A percentile compares a stretch with the other conserved stretches of the same genome.
Conservation (phyloP, 2,888 invertebrate species). For the Lingula anatina region DNA sequence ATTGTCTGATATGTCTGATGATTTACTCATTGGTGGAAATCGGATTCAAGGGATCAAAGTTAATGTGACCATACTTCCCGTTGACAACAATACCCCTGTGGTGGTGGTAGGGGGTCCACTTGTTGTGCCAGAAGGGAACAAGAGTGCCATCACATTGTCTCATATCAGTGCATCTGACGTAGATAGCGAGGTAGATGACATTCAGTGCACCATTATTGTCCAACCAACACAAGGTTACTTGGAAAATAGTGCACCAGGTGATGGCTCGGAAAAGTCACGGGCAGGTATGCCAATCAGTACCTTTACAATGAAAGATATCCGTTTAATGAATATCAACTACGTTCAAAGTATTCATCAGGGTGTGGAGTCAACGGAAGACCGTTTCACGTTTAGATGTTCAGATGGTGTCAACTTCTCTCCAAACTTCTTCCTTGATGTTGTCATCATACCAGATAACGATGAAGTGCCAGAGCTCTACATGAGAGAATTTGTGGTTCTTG, state of each 20-base stretch:
- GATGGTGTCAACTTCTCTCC: conserved; percentile 48
- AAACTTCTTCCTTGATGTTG: conserved; percentile 25
- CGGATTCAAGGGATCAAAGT: conserved; percentile 30
- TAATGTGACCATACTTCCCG: conserved; percentile 36
- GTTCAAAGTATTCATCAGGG: conserved; percentile 51
- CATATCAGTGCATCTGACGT: conserved; percentile 40
- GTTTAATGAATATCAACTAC: conserved; percentile 39
- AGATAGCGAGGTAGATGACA: conserved; percentile 38
- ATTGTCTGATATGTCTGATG: conserved; percentile 33
- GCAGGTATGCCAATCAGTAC: conserved; percentile 42
- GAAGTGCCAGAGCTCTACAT: conserved; percentile 46
- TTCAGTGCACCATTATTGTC: conserved; percentile 39
- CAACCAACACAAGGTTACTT: conserved; percentile 47
- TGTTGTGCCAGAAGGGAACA: conserved; percentile 40
- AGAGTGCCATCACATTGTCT: conserved; percentile 26
- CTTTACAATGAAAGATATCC: conserved; percentile 40
- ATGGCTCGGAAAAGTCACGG: conserved; percentile 42
- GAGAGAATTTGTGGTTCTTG: conserved; percentile 47
- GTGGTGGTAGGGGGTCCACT: conserved; percentile 28
- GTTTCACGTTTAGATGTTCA: conserved; percentile 41
- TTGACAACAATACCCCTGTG: conserved; percentile 41
- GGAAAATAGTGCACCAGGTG: conserved; percentile 44
- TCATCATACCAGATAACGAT: conserved; percentile 47
- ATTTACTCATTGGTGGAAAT: conserved; percentile 31
- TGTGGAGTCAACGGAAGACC: conserved; percentile 43